Conservation (phyloP, 2,113 vertebrate genomes). For the Struthidea cinerea region DNA sequence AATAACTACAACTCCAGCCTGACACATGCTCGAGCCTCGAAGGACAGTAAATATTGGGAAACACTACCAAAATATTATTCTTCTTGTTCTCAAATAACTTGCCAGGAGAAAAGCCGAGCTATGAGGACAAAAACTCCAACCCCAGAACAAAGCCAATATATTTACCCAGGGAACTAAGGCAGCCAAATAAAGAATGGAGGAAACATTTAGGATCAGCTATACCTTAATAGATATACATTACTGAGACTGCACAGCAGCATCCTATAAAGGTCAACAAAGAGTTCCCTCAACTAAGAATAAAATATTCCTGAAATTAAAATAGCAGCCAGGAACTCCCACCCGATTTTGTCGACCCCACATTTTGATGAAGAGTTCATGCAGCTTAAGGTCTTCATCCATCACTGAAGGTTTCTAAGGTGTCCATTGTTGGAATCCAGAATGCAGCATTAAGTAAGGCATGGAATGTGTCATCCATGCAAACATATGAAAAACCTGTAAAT, state of each 20-base stretch:
- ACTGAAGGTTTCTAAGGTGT: neutral
- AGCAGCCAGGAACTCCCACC: neutral
- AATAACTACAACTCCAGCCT: conserved; percentile 41
- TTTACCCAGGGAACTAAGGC: neutral
- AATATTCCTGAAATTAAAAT: neutral
- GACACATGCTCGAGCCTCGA: neutral
- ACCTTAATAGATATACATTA: neutral
- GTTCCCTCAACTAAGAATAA: neutral
- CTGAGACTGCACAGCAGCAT: neutral
- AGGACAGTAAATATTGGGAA: conserved; percentile 22
- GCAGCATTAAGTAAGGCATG: too few relatives aligned
- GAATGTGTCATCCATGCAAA: too few relatives aligned
- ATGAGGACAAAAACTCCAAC: neutral
- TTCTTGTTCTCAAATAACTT: conserved; percentile 11
- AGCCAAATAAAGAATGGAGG: neutral
- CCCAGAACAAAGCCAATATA: neutral
- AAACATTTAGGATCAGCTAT: neutral
- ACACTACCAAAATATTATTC: conserved; percentile 19
- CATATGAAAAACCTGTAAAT: neutral
- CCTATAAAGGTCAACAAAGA: neutral
- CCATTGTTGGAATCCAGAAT: too few relatives aligned
- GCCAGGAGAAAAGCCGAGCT: neutral
- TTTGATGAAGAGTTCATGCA: neutral
- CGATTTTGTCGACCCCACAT: neutral
- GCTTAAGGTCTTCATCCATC: neutral